Base-by-base conservation (phyloP, 2,888 invertebrate species). In the Ectemnius cavifrons region DNA sequence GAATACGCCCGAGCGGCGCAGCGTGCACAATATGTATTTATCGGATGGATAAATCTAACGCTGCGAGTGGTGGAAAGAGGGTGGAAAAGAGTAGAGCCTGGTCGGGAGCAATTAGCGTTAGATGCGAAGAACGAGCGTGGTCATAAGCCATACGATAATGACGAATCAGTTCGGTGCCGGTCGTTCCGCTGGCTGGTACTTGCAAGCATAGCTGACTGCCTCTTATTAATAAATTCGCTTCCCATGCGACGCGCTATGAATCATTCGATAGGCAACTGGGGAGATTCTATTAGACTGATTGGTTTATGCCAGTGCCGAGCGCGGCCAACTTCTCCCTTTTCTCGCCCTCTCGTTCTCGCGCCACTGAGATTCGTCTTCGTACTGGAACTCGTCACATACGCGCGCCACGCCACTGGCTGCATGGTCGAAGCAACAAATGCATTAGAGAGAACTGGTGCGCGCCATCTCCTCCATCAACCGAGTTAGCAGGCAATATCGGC, bases 201-300 rank as follows among this genome's bases (percentile, higher is more conserved):
- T 49, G 71, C 27, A 66, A 74, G 70, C 76, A 74, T 71, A 64
- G 81, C 75, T 74, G 79, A 75, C 75, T 77, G 79, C 62, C 74
- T 82, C 72, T 82, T 85, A 85, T 85, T 85, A 85, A 85, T 85
- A 85, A 85, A 85, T 85, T 85, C 82, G 81, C 80, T 82, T 85
- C 85, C 85, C 85, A 82, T 85, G 84, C 84, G 84, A 79, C 80
- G 71, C 74, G 70, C 80, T 84, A 85, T 85, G 85, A 85, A 85
- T 85, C 85, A 85, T 77, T 83, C 85, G 83, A 85, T 85, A 81
- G 84, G 79, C 78, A 79, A 77, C 85, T 64, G 75, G 83, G 84
- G 85, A 85, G 83, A 84, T 84, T 85, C 85, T 85, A 85, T 85
- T 85, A 85, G 84, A 80, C 85, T 82, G 85, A 85, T 85, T 85